Evolutionary conservation across 2,888 invertebrate genomes (phyloP), one percentile per base, ranked within the genome.

Genomic region (Azorinus chamasolen): DNA sequence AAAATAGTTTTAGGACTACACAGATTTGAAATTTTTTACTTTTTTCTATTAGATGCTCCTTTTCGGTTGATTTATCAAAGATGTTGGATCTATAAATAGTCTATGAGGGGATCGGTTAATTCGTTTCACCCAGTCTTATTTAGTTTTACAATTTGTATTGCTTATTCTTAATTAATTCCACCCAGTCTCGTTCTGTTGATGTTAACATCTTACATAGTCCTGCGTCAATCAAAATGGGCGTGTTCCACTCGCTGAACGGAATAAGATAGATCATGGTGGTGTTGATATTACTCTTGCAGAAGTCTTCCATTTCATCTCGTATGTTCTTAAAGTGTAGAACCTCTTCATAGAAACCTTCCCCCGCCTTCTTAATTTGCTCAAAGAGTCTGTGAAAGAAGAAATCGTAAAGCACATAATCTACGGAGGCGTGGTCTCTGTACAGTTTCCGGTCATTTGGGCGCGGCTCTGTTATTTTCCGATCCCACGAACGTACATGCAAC

Each of bases 321-420:
- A 81, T 18, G 24, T 72, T 68, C 53, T 85, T 85, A 27, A 75
- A 85, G 54, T 81, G 64, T 5, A 77, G 58, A 16, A 83, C 73
- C 71, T 85, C 85, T 0, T 70, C 77, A 39, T 73, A 74, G 39
- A 85, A 82, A 39, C 73, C 75, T 37, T 64, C 24, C 5, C 83
- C 85, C 5, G 79, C 73, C 24, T 39, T 20, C 50, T 65, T 45
- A 16, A 77, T 77, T 58, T 85, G 85, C 27, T 62, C 50, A 79
- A 77, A 83, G 20, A 85, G 66, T 25, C 75, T 46, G 54, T 65
- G 58, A 20, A 70, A 76, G 48, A 85, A 85, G 70, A 68, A 75
- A 43, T 83, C 77, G 59, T 85, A 85, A 16, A 85, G 53, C 18
- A 77, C 74, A 50, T 83, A 83, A 48, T 85, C 85, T 5, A 81